These are phyloP conservation scores for Menura novaehollandiae DNA, from an alignment of 2,113 vertebrate species.

Conservation along the genomic window DNA sequence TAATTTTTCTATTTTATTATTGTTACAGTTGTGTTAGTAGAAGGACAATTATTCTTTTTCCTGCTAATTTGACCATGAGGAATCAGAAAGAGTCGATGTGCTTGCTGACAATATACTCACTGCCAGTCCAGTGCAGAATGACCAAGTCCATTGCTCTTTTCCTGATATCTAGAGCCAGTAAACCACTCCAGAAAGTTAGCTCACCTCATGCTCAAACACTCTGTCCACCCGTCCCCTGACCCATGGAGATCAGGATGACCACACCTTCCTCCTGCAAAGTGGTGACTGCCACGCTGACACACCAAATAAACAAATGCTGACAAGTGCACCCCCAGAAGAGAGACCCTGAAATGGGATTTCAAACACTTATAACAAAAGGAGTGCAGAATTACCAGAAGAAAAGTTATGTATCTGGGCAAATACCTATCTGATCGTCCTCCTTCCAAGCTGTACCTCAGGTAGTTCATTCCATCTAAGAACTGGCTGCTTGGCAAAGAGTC, in stretches of 20 bases:
- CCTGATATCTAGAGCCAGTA: background rate
- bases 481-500: slow-evolving; percentile 94
- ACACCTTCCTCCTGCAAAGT: background rate
- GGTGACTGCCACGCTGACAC: no score
- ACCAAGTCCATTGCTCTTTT: background rate
- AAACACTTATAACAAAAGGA: background rate
- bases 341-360: background rate
- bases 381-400: background rate
- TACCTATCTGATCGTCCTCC: slow-evolving; percentile 92
- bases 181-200: background rate
- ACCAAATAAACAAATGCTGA: background rate
- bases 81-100: background rate
- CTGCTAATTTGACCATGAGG: background rate
- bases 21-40: background rate
- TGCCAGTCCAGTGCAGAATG: background rate
- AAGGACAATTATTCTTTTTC: background rate
- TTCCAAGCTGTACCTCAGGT: slow-evolving; percentile 91
- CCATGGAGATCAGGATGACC: no score
- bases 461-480: slow-evolving; percentile 95
- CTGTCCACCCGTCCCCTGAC: background rate
- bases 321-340: background rate
- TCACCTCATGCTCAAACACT: background rate
- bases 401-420: background rate
- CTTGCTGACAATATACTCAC: background rate
- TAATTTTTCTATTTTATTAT: background rate